Percentiles rank a stretch among this genome's conserved stretches.
Evolutionary conservation across 2,113 vertebrate species (phyloP).

Genomic region (Chamaea fasciata): DNA sequence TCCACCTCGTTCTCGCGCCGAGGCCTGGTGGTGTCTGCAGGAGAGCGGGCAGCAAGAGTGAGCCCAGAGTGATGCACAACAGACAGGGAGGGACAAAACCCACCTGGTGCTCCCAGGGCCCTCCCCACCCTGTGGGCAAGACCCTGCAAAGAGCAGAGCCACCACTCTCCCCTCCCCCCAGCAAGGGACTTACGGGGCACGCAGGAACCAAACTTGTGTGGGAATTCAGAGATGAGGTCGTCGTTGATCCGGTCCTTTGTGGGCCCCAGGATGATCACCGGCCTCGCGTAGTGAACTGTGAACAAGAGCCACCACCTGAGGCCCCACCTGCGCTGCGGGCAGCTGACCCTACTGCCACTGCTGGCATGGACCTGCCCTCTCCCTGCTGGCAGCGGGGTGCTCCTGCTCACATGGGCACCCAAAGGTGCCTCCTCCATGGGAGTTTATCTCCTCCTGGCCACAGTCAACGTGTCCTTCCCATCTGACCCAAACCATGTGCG

Average conservation of each 20-base stretch:
- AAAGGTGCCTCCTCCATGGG: accelerated
- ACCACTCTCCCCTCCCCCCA: neutral
- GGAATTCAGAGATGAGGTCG: slow-evolving; percentile 98
- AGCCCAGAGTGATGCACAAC: accelerated
- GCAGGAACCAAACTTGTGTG: slow-evolving; percentile 98
- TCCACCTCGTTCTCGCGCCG: slow-evolving; percentile 93
- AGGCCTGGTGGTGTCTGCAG: slow-evolving; percentile 91
- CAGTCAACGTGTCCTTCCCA: neutral
- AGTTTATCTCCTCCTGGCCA: neutral
- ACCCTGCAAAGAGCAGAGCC: neutral
- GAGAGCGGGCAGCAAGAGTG: neutral
- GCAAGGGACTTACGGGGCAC: slow-evolving; percentile 88
- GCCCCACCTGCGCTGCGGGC: accelerated
- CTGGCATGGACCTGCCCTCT: neutral
- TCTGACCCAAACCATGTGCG: neutral
- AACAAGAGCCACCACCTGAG: neutral
- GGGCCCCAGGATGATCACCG: slow-evolving; percentile 95
- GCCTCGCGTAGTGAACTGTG: slow-evolving; percentile 93
- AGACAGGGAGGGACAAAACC: neutral
- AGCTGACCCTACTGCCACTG: neutral
- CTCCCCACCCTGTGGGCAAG: accelerated
- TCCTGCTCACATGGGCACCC: neutral
- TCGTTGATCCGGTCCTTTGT: slow-evolving; percentile 97
- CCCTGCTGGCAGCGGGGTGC: neutral
- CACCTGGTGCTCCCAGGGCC: accelerated